phyloP scores from a whole-genome alignment of 2,113 vertebrate genomes.

The Gavia stellata region DNA sequence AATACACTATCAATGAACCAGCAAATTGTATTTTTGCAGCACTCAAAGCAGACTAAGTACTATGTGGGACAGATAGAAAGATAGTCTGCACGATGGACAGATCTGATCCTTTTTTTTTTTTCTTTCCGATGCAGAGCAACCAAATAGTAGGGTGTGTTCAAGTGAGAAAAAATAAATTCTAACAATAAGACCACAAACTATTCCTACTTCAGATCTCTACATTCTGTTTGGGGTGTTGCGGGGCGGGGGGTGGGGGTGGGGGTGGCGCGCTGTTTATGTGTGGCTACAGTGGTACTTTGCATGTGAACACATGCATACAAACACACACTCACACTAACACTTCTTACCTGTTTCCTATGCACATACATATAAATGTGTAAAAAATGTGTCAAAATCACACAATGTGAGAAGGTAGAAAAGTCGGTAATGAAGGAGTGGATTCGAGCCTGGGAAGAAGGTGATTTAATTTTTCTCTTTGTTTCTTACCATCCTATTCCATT shows the following conservation, averaged over 20 bases:
- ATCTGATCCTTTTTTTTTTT: not conserved
- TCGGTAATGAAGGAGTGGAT: not conserved
- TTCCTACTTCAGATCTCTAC: not conserved
- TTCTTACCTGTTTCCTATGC: not conserved
- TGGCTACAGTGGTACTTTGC: not conserved
- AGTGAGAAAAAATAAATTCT: not conserved
- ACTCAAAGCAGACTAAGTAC: not conserved
- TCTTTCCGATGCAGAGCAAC: not conserved
- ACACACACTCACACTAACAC: not conserved
- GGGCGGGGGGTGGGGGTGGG: rapidly evolving
- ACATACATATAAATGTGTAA: not conserved
- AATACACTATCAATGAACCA: not conserved
- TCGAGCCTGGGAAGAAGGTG: not conserved
- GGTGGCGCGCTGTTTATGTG: not conserved
- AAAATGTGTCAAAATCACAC: not conserved
- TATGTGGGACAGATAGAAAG: not conserved
- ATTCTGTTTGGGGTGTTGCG: not conserved
- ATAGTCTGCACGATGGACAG: not conserved
- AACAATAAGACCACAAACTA: not conserved
- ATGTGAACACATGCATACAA: rapidly evolving
- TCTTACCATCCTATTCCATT: not conserved
- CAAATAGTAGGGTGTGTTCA: not conserved
- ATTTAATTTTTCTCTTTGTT: not conserved
- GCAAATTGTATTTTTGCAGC: not conserved
- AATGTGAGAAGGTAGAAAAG: too few relatives aligned